Conservation (phyloP, 2,113 vertebrate species). For the Gambusia affinis region DNA sequence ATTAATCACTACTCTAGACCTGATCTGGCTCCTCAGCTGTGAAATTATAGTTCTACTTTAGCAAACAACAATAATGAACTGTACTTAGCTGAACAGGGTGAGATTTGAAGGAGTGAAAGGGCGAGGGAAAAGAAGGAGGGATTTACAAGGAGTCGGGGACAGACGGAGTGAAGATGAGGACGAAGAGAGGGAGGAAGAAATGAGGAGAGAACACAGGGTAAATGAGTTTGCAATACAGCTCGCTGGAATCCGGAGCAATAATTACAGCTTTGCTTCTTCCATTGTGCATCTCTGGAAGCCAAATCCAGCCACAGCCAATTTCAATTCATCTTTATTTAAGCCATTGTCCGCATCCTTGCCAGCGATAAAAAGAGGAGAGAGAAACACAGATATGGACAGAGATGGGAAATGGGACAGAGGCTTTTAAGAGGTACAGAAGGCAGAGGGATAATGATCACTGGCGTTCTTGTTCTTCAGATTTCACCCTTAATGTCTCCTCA, state of each 20-base stretch:
- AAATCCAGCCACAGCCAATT: constrained; percentile 67
- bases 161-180: constrained; percentile 18
- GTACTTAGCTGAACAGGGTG: constrained; percentile 51
- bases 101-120: constrained; percentile 18
- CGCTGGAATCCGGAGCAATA: constrained; percentile 68
- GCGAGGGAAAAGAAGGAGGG: constrained; percentile 21
- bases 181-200: constrained; percentile 23
- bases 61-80: constrained; percentile 81
- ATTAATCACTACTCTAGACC: constrained; percentile 79
- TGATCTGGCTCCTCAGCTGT: constrained; percentile 78
- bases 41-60: constrained; percentile 82
- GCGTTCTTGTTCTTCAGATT: not conserved
- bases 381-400: not conserved
- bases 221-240: constrained; percentile 58
- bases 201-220: constrained; percentile 28
- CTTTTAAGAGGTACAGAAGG: constrained; percentile 23
- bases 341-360: constrained; percentile 68
- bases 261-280: constrained; percentile 61
- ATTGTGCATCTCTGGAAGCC: constrained; percentile 63
- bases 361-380: constrained; percentile 28
- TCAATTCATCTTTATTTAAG: constrained; percentile 76
- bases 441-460: not conserved
- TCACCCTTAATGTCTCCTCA: constrained; percentile 1
- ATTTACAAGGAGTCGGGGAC: constrained; percentile 24
- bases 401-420: constrained; percentile 28